Conservation (phyloP, 2,797 vertebrate genomes). For the Passerculus sandwichensis region DNA sequence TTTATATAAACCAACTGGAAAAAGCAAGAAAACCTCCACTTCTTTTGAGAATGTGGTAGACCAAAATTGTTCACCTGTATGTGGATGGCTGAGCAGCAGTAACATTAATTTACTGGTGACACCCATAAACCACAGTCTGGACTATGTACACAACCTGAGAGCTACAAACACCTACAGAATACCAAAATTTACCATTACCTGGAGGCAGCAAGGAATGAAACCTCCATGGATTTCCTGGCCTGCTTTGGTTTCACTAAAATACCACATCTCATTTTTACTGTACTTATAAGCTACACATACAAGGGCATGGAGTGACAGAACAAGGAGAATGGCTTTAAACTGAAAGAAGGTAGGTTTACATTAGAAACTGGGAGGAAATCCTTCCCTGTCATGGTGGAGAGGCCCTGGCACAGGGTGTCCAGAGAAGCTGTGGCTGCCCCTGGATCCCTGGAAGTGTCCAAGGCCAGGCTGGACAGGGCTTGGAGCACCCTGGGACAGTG, state of each 20-base stretch:
- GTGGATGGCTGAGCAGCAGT: background rate
- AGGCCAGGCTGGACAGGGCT: rapidly evolving
- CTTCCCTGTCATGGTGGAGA: background rate
- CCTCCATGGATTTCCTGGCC: rapidly evolving
- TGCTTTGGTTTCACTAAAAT: background rate
- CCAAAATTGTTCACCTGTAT: background rate
- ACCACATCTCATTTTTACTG: background rate
- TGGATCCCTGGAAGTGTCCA: background rate
- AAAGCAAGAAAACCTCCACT: background rate
- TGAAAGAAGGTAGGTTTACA: background rate
- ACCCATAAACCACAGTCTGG: background rate
- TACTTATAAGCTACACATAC: background rate
- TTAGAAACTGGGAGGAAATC: background rate
- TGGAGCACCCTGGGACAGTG: background rate
- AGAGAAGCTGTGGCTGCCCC: background rate
- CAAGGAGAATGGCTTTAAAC: rapidly evolving
- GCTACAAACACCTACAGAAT: background rate
- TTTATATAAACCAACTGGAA: background rate
- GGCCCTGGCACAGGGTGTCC: background rate
- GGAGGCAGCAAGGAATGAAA: background rate
- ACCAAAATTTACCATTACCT: background rate
- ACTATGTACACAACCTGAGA: background rate
- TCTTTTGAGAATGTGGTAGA: constrained; percentile 20
- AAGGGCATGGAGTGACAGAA: background rate
- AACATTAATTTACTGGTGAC: background rate